Evolutionary conservation across 2,113 vertebrate genomes (phyloP), one percentile per base, ranked within the genome.

Genomic region (Dicerorhinus sumatrensis): DNA sequence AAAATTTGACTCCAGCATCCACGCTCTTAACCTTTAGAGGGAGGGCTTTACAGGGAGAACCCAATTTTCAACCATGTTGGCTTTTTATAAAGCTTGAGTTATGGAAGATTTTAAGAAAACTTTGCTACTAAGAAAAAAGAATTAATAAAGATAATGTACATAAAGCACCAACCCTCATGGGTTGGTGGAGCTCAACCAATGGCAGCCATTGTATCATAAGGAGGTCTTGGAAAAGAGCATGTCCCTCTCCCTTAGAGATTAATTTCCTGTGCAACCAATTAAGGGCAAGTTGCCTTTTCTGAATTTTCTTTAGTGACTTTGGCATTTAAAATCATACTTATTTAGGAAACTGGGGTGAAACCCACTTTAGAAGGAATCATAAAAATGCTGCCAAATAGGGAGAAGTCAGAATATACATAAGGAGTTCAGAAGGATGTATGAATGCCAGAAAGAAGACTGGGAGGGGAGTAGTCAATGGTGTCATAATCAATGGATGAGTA

Each of bases 51-150:
- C 97, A 97, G 89, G 90, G 83, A 97, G 96, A 98, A 87, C 81
- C 84, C 95, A 46, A 23, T 98, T 98, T 96, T 92, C 2, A 96
- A 98, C 97, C 96, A 96, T 97, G 96, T 98, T 98, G 67, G 89
- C 97, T 93, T 97, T 98, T 94, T 98, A 97, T 96, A 82, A 97
- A 96, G 89, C 96, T 76, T 98, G 92, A 97, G 96, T 97, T 98
- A 89, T 84, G 94, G 97, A 90, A 86, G 83, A 94, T 97, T 98
- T 96, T 96, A 97, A 97, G 97, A 98, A 97, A 96, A 98, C 97
- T 97, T 98, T 98, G 98, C 98, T 98, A 95, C 98, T 93, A 97
- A 96, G 97, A 98, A 79, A 65, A 79, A 73, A 39, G 3, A 18
- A 73, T 51, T 51, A 83, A 48, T 77, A 58, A 62, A 96, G 88